Evolutionary conservation across 2,797 vertebrate species (phyloP), one percentile per base, ranked within the genome.

Genomic region (Falco peregrinus): DNA sequence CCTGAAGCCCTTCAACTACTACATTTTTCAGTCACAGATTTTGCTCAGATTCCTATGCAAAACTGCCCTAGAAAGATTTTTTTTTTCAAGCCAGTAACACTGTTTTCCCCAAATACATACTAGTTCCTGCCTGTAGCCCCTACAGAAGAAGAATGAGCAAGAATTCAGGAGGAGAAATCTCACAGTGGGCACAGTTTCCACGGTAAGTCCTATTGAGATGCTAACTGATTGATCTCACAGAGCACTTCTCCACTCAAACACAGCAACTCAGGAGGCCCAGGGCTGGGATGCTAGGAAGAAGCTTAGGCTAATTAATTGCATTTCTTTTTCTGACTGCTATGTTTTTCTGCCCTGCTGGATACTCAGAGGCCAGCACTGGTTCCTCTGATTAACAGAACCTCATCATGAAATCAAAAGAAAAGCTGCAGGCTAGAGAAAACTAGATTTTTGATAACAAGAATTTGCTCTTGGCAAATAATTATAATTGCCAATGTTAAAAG

Each of bases 351-450:
- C 69, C 87, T 91, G 94, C 45, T 96, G 82, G 85, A 96, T 93
- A 79, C 85, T 95, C 69, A 39, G 59, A 87, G 92, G 57, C 90
- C 75, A 93, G 78, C 61, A 43, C 33, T 71, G 75, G 77, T 60
- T 95, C 37, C 45, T 89, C 89, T 93, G 89, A 96, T 96, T 96
- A 97, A 76, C 76, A 74, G 84, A 6, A 86, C 43, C 61, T 89
- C 87, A 89, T 81, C 69, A 87, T 10, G 54, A 88, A 96, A 95
- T 92, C 89, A 94, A 91, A 96, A 92, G 87, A 92, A 92, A 96
- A 96, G 94, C 93, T 88, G 69, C 82, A 86, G 92, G 97, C 89
- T 90, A 96, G 68, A 91, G 84, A 96, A 96, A 92, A 86, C 48
- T 60, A 54, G 25, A 88, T 95, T 94, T 94, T 69, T 91, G 73